Evolutionary conservation across 2,797 vertebrate genomes (phyloP).

Genomic region (Platyrinchus mystaceus): DNA sequence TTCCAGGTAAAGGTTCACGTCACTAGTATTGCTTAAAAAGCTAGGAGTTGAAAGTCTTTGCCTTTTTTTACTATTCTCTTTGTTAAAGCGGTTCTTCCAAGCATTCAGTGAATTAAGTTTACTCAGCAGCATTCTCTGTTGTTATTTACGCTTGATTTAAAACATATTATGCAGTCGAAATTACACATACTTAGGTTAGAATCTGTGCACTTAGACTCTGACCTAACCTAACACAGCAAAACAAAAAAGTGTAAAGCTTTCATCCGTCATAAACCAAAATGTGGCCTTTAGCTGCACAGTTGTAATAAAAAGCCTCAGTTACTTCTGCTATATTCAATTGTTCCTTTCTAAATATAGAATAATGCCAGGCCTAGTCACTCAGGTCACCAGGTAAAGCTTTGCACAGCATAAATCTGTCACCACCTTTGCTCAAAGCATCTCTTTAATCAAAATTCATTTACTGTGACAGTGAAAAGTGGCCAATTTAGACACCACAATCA

Average conservation of each 20-base stretch:
- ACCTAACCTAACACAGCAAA: background rate
- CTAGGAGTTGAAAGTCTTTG: background rate
- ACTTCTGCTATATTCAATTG: background rate
- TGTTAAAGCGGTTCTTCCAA: background rate
- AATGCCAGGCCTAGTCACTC: background rate
- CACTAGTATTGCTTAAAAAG: background rate
- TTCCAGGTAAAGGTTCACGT: background rate
- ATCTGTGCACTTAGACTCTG: background rate
- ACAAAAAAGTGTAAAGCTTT: background rate
- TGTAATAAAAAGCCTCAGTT: background rate
- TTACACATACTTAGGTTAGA: background rate
- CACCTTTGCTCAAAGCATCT: slow-evolving; percentile 23
- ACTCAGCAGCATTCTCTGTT: background rate
- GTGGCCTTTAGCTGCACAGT: background rate
- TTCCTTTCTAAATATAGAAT: slow-evolving; percentile 33
- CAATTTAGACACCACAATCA: slow-evolving; percentile 11
- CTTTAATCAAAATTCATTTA: slow-evolving; percentile 56
- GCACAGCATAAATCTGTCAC: slow-evolving; percentile 34
- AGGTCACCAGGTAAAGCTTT: slow-evolving; percentile 51
- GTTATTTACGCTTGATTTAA: background rate
- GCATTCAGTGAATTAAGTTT: background rate
- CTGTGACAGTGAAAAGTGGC: background rate
- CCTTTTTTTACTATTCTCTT: background rate
- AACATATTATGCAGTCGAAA: background rate
- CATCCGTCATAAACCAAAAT: background rate